These are phyloP conservation scores for Eulemur macaco DNA, from an alignment of 2,113 vertebrate genomes.

Conservation along the genomic window DNA sequence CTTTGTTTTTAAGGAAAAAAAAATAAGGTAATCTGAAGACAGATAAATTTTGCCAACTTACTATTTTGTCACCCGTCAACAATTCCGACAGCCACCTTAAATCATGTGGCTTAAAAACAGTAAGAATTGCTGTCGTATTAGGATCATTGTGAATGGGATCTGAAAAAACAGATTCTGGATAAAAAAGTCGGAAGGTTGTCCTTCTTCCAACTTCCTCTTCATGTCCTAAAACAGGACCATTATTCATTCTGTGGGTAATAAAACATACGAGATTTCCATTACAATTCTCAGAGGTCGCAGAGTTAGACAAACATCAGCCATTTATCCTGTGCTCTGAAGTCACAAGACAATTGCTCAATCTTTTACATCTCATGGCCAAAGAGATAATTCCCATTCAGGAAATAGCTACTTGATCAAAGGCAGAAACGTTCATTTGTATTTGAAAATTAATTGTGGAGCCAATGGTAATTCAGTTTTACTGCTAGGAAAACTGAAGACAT, in stretches of 20 bases:
- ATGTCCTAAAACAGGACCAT: slow-evolving; percentile 86
- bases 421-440: background rate
- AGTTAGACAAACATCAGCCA: background rate
- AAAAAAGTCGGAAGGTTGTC: slow-evolving; percentile 89
- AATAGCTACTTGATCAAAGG: background rate
- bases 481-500: background rate
- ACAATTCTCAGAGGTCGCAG: background rate
- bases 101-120: slow-evolving; percentile 86
- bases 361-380: background rate
- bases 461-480: background rate
- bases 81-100: slow-evolving; percentile 87
- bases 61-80: slow-evolving; percentile 80
- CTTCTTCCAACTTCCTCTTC: slow-evolving; percentile 89
- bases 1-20: background rate
- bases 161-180: slow-evolving; percentile 88
- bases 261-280: slow-evolving; percentile 44
- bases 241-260: slow-evolving; percentile 86
- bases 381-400: background rate
- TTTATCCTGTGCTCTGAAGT: background rate
- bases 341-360: background rate
- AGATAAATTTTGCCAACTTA: slow-evolving; percentile 74
- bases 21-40: slow-evolving; percentile 30
- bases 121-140: slow-evolving; percentile 84
- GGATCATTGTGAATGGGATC: slow-evolving; percentile 85
- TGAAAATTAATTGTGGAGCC: background rate